Evolutionary conservation across 2,113 vertebrate species (phyloP).

Genomic region (Myodes glareolus): DNA sequence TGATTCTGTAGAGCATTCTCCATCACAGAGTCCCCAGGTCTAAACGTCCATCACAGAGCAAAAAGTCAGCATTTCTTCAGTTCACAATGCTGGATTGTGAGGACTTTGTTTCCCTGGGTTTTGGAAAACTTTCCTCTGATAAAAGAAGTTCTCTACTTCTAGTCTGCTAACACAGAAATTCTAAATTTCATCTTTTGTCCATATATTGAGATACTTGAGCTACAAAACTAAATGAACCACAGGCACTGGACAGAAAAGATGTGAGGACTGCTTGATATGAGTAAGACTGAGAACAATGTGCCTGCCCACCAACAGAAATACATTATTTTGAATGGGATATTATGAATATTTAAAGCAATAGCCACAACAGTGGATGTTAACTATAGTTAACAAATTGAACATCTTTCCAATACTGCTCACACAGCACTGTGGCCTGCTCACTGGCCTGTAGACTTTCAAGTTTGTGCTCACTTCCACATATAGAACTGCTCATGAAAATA

Average conservation of each 20-base stretch:
- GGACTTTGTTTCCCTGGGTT: background rate
- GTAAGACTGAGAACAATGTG: background rate
- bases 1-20: background rate
- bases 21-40: background rate
- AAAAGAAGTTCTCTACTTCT: slow-evolving; percentile 15
- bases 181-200: slow-evolving; percentile 9
- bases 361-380: background rate
- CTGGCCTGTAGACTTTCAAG: background rate
- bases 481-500: background rate
- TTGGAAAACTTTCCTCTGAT: background rate
- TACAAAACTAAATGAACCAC: background rate
- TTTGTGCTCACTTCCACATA: background rate
- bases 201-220: background rate
- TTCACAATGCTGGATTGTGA: background rate
- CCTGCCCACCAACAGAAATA: background rate
- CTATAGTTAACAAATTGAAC: background rate
- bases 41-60: background rate
- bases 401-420: background rate
- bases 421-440: background rate
- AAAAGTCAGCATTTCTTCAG: background rate
- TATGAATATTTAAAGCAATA: background rate
- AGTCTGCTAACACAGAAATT: background rate
- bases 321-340: background rate
- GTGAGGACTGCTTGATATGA: background rate
- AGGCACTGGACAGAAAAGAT: background rate